phyloP scores from a whole-genome alignment of 2,113 vertebrate species.

The Psophia crepitans region DNA sequence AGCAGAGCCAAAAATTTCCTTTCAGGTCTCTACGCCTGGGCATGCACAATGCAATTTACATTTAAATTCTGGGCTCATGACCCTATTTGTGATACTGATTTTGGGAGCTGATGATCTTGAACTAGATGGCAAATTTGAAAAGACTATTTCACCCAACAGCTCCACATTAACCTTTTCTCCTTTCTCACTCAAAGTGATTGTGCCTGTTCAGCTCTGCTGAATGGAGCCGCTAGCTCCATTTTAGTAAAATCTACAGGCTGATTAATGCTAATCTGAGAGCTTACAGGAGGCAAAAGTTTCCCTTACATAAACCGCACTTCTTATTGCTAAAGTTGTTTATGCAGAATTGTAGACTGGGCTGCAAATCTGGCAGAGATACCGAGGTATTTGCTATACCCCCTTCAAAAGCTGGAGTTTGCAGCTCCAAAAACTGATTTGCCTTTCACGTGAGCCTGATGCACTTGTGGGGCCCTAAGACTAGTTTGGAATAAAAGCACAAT shows the following conservation, averaged over 20 bases:
- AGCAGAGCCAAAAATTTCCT: not conserved
- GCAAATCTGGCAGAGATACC: not conserved
- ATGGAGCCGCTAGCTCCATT: not conserved
- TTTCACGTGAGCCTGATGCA: not conserved
- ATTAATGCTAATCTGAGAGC: not conserved
- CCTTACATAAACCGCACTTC: not conserved
- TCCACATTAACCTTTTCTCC: not conserved
- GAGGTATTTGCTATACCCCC: not conserved
- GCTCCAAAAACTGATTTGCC: not conserved
- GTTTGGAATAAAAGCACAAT: not conserved
- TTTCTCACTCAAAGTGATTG: not conserved
- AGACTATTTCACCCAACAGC: not conserved
- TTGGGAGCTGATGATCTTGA: constrained; percentile 17
- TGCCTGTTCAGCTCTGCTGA: not conserved
- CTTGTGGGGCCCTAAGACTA: not conserved
- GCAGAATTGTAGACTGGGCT: not conserved
- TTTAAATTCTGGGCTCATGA: not conserved
- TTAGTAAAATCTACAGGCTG: not conserved
- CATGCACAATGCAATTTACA: not conserved
- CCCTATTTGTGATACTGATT: constrained; percentile 15
- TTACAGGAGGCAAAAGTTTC: not conserved
- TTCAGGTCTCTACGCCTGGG: not conserved
- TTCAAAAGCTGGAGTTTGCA: not conserved
- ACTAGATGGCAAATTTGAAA: not conserved
- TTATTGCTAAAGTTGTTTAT: not conserved